Conservation (phyloP, 2,797 vertebrate species). For the Esox masquinongy region DNA sequence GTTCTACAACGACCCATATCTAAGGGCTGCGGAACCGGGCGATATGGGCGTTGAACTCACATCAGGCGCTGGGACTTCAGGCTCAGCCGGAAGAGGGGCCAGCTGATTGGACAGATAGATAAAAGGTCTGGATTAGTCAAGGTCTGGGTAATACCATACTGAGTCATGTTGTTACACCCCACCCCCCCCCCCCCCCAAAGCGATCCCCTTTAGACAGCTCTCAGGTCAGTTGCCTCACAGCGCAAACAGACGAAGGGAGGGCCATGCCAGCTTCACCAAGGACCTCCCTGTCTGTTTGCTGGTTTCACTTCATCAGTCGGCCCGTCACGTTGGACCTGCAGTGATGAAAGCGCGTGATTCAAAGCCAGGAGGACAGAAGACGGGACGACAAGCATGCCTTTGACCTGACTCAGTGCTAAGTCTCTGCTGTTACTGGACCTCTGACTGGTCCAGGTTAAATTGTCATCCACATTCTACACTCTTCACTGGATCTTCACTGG, state of each 20-base stretch:
- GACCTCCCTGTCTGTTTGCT: background rate
- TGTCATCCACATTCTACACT: background rate
- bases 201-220: background rate
- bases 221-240: background rate
- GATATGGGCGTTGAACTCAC: conserved; percentile 80
- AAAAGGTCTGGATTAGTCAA: conserved; percentile 79
- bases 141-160: conserved; percentile 31
- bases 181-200: too few relatives aligned
- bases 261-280: conserved; percentile 1
- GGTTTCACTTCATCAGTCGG: conserved; percentile 17
- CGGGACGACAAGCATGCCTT: conserved; percentile 28
- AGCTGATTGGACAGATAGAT: conserved; percentile 82
- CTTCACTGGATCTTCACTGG: background rate
- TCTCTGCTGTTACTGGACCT: too few relatives aligned
- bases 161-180: conserved; percentile 31
- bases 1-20: conserved; percentile 59
- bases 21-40: background rate
- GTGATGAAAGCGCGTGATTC: conserved; percentile 34
- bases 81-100: conserved; percentile 82
- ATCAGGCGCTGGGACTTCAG: conserved; percentile 86
- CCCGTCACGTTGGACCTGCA: conserved; percentile 37
- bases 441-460: background rate
- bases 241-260: conserved; percentile 4
- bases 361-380: conserved; percentile 26
- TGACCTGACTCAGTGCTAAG: conserved; percentile 1